Conservation (phyloP, 2,888 invertebrate species). For the Notodonta dromedarius region DNA sequence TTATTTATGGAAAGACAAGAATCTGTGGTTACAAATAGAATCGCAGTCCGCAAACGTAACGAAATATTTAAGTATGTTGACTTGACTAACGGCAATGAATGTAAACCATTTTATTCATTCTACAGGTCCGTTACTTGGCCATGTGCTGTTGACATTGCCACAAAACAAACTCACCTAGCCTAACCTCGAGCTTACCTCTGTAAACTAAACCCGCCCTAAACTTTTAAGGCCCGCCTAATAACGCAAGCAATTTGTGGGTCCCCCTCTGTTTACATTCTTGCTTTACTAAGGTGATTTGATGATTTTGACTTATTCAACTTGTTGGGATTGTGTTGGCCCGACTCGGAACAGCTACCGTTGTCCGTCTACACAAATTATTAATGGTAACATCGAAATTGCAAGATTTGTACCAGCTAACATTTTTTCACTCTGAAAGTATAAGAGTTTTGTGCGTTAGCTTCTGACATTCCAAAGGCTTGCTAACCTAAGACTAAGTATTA, state of each 20-base stretch:
- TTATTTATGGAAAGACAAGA: neutral
- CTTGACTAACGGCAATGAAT: conserved; percentile 4
- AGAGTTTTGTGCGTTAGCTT: neutral
- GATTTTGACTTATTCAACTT: conserved; percentile 81
- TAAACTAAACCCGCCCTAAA: conserved; percentile 79
- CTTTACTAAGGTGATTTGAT: conserved; percentile 81
- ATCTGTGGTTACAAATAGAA: conserved; percentile 1
- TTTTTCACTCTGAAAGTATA: neutral
- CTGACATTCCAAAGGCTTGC: neutral
- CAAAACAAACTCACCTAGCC: conserved; percentile 74
- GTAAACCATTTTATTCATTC: conserved; percentile 46
- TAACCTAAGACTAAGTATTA: neutral
- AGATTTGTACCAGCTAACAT: conserved; percentile 19
- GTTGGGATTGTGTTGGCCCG: conserved; percentile 57
- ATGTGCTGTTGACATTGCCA: conserved; percentile 69
- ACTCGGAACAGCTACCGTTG: conserved; percentile 40
- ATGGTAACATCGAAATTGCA: conserved; percentile 37
- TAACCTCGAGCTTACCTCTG: conserved; percentile 76
- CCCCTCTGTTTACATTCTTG: conserved; percentile 79
- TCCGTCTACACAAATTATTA: conserved; percentile 48
- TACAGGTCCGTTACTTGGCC: conserved; percentile 48
- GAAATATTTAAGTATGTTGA: conserved; percentile 7
- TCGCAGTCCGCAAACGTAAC: conserved; percentile 8
- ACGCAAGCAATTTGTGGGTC: conserved; percentile 79
- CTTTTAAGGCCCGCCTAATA: conserved; percentile 81